Evolutionary conservation across 2,797 vertebrate species (phyloP), one percentile per base, ranked within the genome.

Genomic region (Arremon aurantiirostris): DNA sequence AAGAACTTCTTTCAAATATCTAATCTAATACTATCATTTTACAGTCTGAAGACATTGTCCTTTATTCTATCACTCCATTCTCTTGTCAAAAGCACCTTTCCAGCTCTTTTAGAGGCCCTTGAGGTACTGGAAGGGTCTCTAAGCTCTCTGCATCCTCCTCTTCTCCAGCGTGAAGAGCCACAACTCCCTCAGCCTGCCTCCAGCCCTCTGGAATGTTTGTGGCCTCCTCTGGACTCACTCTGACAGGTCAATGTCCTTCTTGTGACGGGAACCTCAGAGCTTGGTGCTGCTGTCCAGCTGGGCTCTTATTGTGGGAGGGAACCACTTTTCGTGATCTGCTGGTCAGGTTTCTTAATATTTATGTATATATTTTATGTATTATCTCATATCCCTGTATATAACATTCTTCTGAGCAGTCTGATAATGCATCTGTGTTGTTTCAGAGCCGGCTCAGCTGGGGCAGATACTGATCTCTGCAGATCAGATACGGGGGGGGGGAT

Each of bases 401-500:
- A 34, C 1, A 57, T 21, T 56, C 23, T 49, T 64, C 12, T 28
- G 35, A 86, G 19, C 5, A 18, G 7, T 0, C 8, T 39, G n/a
- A 21, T 12, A 24, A n/a, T 26, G 19, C 10, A 46, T 10, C 5
- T 53, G 14, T 44, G 11, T 2, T 52, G 15, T 18, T 71, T n/a
- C 27, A 56, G 23, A 14, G 5, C 9, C 27, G 72, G 20, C 12
- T 76, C 8, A 32, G 18, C 9, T 55, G 14, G 2, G 1, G 17
- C 27, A 42, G 27, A 13, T 5, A 4, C 23, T 46, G 16, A 70
- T 9, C 5, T 66, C 20, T 49, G 18, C 6, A 5, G 10, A 37
- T 30, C 26, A 56, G 19, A 37, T 61, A 23, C 50, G n/a, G n/a
- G n/a, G 19, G 42, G 22, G 3, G 6, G 0, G 0, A 35, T 0